phyloP scores from a whole-genome alignment of 2,797 vertebrate genomes.

The Xenentodon cancila region DNA sequence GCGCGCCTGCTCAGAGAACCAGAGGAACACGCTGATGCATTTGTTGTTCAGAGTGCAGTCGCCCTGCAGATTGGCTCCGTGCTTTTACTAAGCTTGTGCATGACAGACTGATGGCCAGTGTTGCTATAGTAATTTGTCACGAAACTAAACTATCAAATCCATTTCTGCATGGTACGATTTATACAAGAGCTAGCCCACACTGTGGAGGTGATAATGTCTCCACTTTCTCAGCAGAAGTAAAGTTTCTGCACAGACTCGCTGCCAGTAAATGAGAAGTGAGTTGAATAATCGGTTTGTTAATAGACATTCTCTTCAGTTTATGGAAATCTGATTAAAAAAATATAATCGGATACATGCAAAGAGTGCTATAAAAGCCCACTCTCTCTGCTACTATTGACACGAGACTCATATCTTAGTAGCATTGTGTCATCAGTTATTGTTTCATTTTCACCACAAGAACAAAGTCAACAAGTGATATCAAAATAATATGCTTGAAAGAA shows the following conservation, averaged over 20 bases:
- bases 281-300: background rate
- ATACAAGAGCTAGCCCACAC: constrained; percentile 6
- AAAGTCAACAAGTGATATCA: background rate
- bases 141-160: constrained; percentile 25
- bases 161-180: constrained; percentile 42
- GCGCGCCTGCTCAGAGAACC: constrained; percentile 5
- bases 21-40: constrained; percentile 17
- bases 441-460: background rate
- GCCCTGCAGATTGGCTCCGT: constrained; percentile 12
- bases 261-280: background rate
- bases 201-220: background rate
- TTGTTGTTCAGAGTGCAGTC: constrained; percentile 31
- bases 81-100: constrained; percentile 41
- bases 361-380: background rate
- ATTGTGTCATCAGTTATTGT: background rate
- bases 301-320: background rate
- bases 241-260: background rate
- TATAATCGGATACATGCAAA: background rate
- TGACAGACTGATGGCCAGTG: constrained; percentile 40
- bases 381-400: too few relatives aligned
- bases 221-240: background rate
- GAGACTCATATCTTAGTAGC: background rate
- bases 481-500: background rate
- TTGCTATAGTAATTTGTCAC: constrained; percentile 70
- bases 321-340: too few relatives aligned